Evolutionary conservation across 2,888 invertebrate species (phyloP).

Genomic region (Melanostoma mellinum): DNA sequence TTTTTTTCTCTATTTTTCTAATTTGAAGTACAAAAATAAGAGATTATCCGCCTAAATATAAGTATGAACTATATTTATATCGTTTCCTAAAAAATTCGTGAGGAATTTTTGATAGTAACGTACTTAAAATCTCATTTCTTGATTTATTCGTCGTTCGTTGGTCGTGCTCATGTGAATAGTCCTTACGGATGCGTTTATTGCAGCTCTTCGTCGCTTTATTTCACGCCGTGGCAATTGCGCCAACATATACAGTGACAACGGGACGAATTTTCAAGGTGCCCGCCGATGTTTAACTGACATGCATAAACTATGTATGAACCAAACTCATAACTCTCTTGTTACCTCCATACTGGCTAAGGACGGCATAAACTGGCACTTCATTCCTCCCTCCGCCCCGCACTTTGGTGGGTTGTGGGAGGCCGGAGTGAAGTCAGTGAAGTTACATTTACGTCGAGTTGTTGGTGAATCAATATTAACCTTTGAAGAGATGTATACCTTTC

Average conservation of each 20-base stretch:
- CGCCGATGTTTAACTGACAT: conserved; percentile 55
- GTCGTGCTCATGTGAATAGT: too few relatives aligned
- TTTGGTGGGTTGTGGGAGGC: conserved; percentile 68
- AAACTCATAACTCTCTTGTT: conserved; percentile 43
- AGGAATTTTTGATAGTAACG: too few relatives aligned
- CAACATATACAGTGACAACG: conserved; percentile 59
- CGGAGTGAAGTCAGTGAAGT: conserved; percentile 55
- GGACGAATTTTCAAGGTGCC: conserved; percentile 61
- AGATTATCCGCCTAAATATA: too few relatives aligned
- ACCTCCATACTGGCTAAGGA: conserved; percentile 47
- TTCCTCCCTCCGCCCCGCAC: conserved; percentile 54
- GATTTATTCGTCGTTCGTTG: too few relatives aligned
- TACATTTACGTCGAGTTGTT: conserved; percentile 55
- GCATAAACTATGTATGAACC: conserved; percentile 37
- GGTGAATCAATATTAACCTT: conserved; percentile 22
- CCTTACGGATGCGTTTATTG: conserved; percentile 62
- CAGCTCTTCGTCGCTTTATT: conserved; percentile 54
- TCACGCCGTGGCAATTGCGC: conserved; percentile 47
- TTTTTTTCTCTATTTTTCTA: too few relatives aligned
- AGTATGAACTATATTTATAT: too few relatives aligned
- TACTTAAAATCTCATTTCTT: too few relatives aligned
- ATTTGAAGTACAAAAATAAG: too few relatives aligned
- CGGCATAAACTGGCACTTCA: conserved; percentile 62
- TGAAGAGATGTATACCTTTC: conserved; percentile 55
- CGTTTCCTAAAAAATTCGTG: too few relatives aligned